phyloP scores from a whole-genome alignment of 2,113 vertebrate genomes.

The Salvelinus alpinus region DNA sequence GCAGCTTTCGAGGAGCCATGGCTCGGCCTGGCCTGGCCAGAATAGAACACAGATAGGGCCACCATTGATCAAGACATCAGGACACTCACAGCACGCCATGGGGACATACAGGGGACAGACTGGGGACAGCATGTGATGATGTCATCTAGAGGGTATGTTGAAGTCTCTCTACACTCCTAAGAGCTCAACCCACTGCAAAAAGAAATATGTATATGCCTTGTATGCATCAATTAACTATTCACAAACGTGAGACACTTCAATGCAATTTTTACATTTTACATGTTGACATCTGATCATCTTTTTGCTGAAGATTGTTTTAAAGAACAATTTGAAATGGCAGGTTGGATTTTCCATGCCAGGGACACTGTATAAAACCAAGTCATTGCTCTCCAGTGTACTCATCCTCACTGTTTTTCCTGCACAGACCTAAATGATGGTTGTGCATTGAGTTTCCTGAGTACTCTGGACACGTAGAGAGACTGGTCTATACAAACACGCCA shows the following conservation, averaged over 20 bases:
- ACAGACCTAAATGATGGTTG: conserved; percentile 61
- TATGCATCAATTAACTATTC: too few relatives aligned
- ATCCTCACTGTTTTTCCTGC: background rate
- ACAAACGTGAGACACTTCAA: too few relatives aligned
- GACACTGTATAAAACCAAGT: background rate
- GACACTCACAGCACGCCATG: background rate
- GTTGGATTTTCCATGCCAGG: too few relatives aligned
- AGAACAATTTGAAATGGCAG: too few relatives aligned
- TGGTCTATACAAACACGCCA: conserved; percentile 62
- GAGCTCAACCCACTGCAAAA: too few relatives aligned
- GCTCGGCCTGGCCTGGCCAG: background rate
- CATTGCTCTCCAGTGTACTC: conserved; percentile 2
- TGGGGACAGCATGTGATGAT: too few relatives aligned
- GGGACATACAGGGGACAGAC: background rate
- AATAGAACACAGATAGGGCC: background rate
- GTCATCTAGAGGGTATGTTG: too few relatives aligned
- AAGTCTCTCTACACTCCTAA: too few relatives aligned
- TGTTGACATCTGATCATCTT: too few relatives aligned
- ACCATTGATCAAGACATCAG: background rate
- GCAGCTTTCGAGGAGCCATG: conserved; percentile 54
- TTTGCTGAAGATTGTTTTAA: too few relatives aligned
- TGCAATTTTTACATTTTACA: too few relatives aligned
- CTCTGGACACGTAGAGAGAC: conserved; percentile 51
- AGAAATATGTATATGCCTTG: too few relatives aligned
- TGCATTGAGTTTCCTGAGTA: conserved; percentile 60